Evolutionary conservation across 2,113 vertebrate species (phyloP).

Genomic region (Embiotoca jacksoni): DNA sequence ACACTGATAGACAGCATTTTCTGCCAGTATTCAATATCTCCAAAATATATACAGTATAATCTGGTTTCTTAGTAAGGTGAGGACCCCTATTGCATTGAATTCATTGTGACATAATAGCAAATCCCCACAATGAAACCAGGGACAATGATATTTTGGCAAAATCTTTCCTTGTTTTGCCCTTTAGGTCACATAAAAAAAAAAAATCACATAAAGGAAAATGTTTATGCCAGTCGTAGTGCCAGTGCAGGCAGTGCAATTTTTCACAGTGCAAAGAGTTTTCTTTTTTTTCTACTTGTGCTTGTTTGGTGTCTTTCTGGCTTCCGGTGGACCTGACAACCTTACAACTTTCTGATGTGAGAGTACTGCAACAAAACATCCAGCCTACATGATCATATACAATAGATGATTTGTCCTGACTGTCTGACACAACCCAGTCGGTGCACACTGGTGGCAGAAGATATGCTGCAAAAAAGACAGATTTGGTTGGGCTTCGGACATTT

Average conservation of each 20-base stretch:
- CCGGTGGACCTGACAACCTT: not conserved
- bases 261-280: not conserved
- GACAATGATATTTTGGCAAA: not conserved
- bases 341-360: not conserved
- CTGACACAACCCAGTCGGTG: too few species aligned
- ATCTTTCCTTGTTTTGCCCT: not conserved
- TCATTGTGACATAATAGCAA: not conserved
- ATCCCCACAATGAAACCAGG: not conserved
- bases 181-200: not conserved
- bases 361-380: too few species aligned
- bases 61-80: not conserved
- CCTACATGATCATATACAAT: too few species aligned
- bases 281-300: not conserved
- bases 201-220: not conserved
- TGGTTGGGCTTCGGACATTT: too few species aligned
- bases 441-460: too few species aligned
- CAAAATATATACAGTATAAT: not conserved
- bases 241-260: not conserved
- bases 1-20: not conserved
- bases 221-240: not conserved
- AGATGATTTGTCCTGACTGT: too few species aligned
- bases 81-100: not conserved
- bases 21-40: slow-evolving; percentile 1
- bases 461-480: too few species aligned
- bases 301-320: not conserved